Evolutionary conservation across 2,797 vertebrate genomes (phyloP).

Genomic region (Rhynchonycteris naso): DNA sequence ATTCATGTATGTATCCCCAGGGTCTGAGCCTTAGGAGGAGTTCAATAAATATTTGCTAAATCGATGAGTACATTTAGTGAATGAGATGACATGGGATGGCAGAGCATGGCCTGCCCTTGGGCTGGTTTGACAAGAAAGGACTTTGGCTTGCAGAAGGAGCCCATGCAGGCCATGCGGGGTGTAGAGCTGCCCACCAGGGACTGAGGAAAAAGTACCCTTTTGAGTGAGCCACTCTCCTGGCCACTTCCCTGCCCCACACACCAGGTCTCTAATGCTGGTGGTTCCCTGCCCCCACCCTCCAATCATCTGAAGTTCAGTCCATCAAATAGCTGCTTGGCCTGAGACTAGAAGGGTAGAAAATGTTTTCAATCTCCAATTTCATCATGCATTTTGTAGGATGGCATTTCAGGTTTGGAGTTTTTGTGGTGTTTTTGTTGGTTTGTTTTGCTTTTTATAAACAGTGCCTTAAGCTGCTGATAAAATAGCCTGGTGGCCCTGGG

Average conservation of each 20-base stretch:
- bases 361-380: neutral
- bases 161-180: accelerated
- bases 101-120: neutral
- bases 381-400: neutral
- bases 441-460: slow-evolving; percentile 51
- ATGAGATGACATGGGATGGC: neutral
- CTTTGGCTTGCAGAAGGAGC: neutral
- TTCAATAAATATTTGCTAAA: slow-evolving; percentile 47
- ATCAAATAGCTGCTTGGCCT: neutral
- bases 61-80: neutral
- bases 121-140: neutral
- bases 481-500: slow-evolving; percentile 57
- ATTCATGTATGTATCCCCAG: neutral
- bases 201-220: neutral
- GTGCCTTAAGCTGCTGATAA: slow-evolving; percentile 58
- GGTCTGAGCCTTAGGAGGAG: neutral
- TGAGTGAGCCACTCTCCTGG: neutral
- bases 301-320: neutral
- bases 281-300: neutral
- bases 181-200: neutral
- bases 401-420: neutral
- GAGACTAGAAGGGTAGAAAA: neutral
- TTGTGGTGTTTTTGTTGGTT: neutral
- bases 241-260: neutral
- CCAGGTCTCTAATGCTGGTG: neutral